phyloP scores from a whole-genome alignment of 2,797 vertebrate species.

The Helarctos malayanus region DNA sequence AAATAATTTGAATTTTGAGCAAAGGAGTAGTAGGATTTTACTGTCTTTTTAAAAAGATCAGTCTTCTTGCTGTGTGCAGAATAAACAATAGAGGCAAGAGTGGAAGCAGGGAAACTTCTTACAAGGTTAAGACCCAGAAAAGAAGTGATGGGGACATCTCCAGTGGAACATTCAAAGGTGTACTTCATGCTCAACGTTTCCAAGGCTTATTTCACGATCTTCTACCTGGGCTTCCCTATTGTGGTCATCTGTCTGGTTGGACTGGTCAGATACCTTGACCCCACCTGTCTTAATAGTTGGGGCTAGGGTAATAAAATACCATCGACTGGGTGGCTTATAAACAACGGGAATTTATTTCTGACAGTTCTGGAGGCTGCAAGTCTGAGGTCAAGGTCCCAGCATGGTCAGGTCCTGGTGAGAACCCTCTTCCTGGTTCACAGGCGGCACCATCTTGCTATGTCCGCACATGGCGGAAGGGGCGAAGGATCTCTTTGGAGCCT shows the following conservation, averaged over 20 bases:
- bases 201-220: neutral
- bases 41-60: neutral
- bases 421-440: neutral
- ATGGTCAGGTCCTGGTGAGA: neutral
- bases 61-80: neutral
- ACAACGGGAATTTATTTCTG: neutral
- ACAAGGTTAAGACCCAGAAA: neutral
- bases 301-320: neutral
- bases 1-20: conserved; percentile 6
- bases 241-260: neutral
- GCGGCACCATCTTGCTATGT: neutral
- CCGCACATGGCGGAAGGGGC: neutral
- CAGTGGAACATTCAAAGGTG: neutral
- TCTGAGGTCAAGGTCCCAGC: neutral
- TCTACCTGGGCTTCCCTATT: neutral
- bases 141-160: neutral
- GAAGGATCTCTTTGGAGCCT: neutral
- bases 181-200: neutral
- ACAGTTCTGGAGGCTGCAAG: neutral
- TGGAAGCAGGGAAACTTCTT: neutral
- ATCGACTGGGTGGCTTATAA: neutral
- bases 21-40: conserved; percentile 10
- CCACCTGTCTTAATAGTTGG: neutral
- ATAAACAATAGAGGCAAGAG: neutral
- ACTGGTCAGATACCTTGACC: neutral